Base-by-base conservation (phyloP, 2,113 vertebrate species). In the Piaya cayana region DNA sequence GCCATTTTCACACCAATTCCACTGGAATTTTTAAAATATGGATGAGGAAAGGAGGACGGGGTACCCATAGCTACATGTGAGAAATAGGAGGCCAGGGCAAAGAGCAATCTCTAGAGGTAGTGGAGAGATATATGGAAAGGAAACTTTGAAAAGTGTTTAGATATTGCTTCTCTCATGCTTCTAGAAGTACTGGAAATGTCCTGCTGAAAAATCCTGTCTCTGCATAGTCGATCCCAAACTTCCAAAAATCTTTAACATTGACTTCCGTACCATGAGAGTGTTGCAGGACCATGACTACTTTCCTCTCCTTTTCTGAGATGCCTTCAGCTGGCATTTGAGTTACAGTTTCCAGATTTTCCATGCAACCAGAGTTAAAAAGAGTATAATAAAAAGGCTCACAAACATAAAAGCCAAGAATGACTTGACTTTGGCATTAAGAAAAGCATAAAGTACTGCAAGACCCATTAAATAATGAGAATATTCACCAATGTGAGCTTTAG, bases 11-110 rank as follows among this genome's bases (percentile, higher is more conserved):
- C 34, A 74, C 17, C 29, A 43, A 18, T 82, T 77, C 78, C 45
- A 15, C 29, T 60, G 71, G 37, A 70, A 74, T 86, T 43, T 20
- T 64, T 72, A 78, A 60, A 30, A 0, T 45, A 59, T 1, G 4
- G 36, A 27, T 0, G 8, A 37, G 43, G 34, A 23, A 34, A n/a
- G 42, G 6, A 8, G 26, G 26, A 65, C 3, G 14, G 3, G 3
- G 1, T 63, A 3, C 10, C 20, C 32, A 10, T 75, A 63, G 43
- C 14, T 3, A 1, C 2, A 1, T 1, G 5, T 1, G 2, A 53
- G 43, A 95, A 45, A 29, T 11, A 22, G 8, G 55, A 83, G 53
- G 37, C 21, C 47, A 12, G 43, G 32, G 4, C 56, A 13, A 76
- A 69, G 15, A 62, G 53, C 15, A 52, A 37, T 58, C 58, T 19